Evolutionary conservation across 2,888 invertebrate species (phyloP), one percentile per base, ranked within the genome.

Genomic region (Steinernema scapterisci): DNA sequence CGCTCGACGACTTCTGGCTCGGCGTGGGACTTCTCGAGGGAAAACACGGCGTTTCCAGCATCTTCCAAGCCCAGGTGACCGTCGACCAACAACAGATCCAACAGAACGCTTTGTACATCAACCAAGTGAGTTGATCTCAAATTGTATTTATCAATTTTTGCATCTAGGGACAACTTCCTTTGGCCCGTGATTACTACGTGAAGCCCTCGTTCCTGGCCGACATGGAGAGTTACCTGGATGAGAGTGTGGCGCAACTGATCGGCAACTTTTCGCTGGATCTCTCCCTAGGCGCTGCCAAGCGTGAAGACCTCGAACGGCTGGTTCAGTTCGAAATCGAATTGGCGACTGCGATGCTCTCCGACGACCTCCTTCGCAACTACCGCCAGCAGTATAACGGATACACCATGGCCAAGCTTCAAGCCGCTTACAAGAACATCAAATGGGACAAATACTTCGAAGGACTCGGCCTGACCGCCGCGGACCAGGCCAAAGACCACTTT

Each of bases 311-410:
- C 43, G 72, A 70, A 44, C 70, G 76, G 72, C 71, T 77, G 3
- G 76, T 80, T 7, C 71, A 79, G 54, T 51, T 80, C 63, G 80
- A 80, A 45, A 72, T 79, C 43, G 31, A 72, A 23, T 73, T 80
- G 21, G 80, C 80, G 11, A 45, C 81, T 43, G 77, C 77, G 9
- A 71, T 77, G 45, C 73, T 79, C 21, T 78, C 74, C 21, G 70
- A 70, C 54, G 79, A 78, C 51, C 52, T 80, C 71, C 76, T 76
- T 54, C 78, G 83, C 73, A 85, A 85, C 78, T 81, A 81, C 73
- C 78, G 79, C 25, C 82, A 81, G 70, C 84, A 83, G 74, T 85
- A 84, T 79, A 85, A 85, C 70, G 78, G 77, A 23, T 85, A 81
- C 78, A 80, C 43, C n/a, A 31, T 83, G 23, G 77, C 54, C 27